Evolutionary conservation across 2,888 invertebrate genomes (phyloP).

Genomic region (Cinara cedri): DNA sequence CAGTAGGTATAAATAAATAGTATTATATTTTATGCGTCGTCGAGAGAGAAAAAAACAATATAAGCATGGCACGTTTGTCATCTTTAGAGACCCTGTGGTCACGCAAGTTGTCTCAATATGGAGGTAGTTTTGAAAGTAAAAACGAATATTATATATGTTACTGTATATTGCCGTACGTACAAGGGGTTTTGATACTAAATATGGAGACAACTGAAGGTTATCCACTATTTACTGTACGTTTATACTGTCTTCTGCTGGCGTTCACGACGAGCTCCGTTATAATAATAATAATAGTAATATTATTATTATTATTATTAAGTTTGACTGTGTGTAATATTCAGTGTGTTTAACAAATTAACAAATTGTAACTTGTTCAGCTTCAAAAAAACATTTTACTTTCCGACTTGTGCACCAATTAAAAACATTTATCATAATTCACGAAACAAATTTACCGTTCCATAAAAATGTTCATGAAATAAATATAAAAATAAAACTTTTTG

Average conservation of each 20-base stretch:
- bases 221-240: slow-evolving; percentile 28
- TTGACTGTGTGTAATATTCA: slow-evolving; percentile 3
- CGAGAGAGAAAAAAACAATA: slow-evolving; percentile 19
- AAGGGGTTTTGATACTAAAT: slow-evolving; percentile 53
- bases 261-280: slow-evolving; percentile 46
- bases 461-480: no score
- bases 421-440: no score
- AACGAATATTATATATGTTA: slow-evolving; percentile 43
- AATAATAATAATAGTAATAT: slow-evolving; percentile 1
- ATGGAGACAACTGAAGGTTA: slow-evolving; percentile 45
- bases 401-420: background rate
- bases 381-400: background rate
- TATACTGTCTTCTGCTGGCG: slow-evolving; percentile 9
- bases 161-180: background rate
- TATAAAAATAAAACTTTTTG: no score
- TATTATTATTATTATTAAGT: background rate
- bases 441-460: background rate
- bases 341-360: background rate
- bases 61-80: slow-evolving; percentile 36
- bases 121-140: slow-evolving; percentile 55
- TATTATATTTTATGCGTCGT: no score
- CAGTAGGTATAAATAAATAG: no score
- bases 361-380: background rate
- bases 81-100: slow-evolving; percentile 48
- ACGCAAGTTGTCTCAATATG: slow-evolving; percentile 52